Percentiles rank a stretch among this genome's conserved stretches.
Evolutionary conservation across 2,797 vertebrate genomes (phyloP).

Genomic region (Megalops cyprinoides): DNA sequence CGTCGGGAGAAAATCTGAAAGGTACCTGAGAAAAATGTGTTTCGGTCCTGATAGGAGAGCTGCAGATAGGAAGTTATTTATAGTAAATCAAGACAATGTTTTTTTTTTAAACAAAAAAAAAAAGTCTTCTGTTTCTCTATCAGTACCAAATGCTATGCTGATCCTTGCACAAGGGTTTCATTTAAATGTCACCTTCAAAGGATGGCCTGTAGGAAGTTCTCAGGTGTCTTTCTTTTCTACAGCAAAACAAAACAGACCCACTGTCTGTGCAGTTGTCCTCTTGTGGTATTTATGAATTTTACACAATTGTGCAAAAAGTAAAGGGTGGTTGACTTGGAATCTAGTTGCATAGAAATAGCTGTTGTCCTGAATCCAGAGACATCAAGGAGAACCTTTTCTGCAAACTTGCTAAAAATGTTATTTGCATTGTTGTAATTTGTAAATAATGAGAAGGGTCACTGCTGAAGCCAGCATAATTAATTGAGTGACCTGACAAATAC

Average conservation of each 20-base stretch:
- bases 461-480: background rate
- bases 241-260: conserved; percentile 28
- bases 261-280: conserved; percentile 1
- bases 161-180: conserved; percentile 41
- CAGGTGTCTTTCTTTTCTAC: conserved; percentile 9
- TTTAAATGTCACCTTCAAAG: conserved; percentile 20
- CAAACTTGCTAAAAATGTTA: conserved; percentile 23
- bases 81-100: conserved; percentile 26
- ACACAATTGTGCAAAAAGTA: conserved; percentile 19
- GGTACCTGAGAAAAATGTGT: conserved; percentile 63
- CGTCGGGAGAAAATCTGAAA: conserved; percentile 27
- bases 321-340: conserved; percentile 16
- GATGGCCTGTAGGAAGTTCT: conserved; percentile 15
- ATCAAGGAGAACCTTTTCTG: conserved; percentile 19
- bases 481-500: conserved; percentile 6
- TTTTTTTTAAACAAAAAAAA: conserved; percentile 18
- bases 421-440: conserved; percentile 6
- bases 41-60: conserved; percentile 69
- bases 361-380: conserved; percentile 25
- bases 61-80: conserved; percentile 55
- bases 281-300: background rate
- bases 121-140: conserved; percentile 19
- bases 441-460: background rate
- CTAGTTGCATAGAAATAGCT: conserved; percentile 29
- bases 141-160: conserved; percentile 16